A percentile compares a stretch with the other conserved stretches of the same genome.
These are phyloP conservation scores for Salvelinus alpinus DNA, from an alignment of 2,113 vertebrate genomes.

Conservation along the genomic window DNA sequence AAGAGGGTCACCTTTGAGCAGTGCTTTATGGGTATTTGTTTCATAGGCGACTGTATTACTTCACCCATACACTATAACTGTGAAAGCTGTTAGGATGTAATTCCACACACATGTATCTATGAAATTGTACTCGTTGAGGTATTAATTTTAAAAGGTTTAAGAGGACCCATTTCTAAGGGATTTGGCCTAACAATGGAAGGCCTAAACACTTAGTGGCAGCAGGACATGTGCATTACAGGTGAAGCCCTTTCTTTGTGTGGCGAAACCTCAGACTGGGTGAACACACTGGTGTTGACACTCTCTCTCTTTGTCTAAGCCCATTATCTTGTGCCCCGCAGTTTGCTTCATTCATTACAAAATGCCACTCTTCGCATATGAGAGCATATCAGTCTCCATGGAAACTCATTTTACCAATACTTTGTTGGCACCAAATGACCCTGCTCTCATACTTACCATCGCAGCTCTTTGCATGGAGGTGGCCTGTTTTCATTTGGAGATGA, in stretches of 20 bases:
- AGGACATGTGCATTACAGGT: conserved; percentile 36
- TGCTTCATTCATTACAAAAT: conserved; percentile 58
- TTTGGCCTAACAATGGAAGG: neutral
- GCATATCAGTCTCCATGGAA: conserved; percentile 71
- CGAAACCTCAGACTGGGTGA: conserved; percentile 8
- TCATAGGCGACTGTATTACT: neutral
- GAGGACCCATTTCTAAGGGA: neutral
- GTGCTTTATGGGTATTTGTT: conserved; percentile 34
- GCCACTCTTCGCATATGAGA: conserved; percentile 53
- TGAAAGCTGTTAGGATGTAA: neutral
- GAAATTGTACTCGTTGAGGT: neutral
- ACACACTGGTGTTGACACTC: conserved; percentile 34
- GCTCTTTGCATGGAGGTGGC: conserved; percentile 57
- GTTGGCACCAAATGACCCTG: conserved; percentile 62
- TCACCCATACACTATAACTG: neutral
- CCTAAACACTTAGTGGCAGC: neutral
- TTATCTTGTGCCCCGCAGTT: conserved; percentile 59
- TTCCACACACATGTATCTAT: neutral
- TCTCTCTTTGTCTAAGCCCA: conserved; percentile 54
- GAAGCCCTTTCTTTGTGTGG: conserved; percentile 35
- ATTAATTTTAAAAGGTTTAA: neutral
- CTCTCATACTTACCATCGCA: conserved; percentile 49
- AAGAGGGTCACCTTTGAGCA: conserved; percentile 57
- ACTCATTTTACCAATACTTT: conserved; percentile 58
- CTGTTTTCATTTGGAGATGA: conserved; percentile 59